Conservation (phyloP, 37 sponge, comb jelly and placozoan species). For the Cliona cf. orientalis region DNA sequence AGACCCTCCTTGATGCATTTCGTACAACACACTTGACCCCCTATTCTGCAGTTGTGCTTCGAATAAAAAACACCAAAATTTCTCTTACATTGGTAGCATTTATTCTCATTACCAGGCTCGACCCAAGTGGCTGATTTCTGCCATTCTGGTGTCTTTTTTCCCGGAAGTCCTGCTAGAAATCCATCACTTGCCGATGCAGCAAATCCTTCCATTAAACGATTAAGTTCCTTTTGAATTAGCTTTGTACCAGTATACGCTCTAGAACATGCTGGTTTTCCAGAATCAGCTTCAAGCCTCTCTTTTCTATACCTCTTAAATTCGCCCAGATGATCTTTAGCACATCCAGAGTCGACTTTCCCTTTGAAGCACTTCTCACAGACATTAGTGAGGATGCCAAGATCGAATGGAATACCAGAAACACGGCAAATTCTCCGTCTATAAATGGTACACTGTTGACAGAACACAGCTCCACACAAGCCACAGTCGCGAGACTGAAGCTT, state of each 20-base stretch:
- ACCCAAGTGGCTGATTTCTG: conserved; percentile 54
- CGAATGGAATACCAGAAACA: too few species aligned
- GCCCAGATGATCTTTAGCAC: not conserved
- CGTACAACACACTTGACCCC: conserved; percentile 70
- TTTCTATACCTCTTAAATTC: conserved; percentile 9
- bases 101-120: not conserved
- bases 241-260: too few species aligned
- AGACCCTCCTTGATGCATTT: conserved; percentile 49
- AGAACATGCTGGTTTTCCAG: too few species aligned
- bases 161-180: conserved; percentile 15
- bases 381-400: conserved; percentile 25
- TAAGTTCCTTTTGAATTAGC: not conserved
- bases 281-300: not conserved
- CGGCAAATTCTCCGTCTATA: conserved; percentile 38
- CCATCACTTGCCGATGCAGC: not conserved
- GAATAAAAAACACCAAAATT: conserved; percentile 4
- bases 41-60: conserved; percentile 69
- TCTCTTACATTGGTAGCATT: conserved; percentile 14
- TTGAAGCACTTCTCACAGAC: conserved; percentile 57
- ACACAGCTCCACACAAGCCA: conserved; percentile 57
- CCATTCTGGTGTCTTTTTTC: conserved; percentile 48
- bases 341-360: not conserved
- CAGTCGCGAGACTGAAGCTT: conserved; percentile 33
- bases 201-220: conserved; percentile 35
- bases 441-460: conserved; percentile 43